Conservation (phyloP, 2,797 vertebrate genomes). For the Xenopus petersii region DNA sequence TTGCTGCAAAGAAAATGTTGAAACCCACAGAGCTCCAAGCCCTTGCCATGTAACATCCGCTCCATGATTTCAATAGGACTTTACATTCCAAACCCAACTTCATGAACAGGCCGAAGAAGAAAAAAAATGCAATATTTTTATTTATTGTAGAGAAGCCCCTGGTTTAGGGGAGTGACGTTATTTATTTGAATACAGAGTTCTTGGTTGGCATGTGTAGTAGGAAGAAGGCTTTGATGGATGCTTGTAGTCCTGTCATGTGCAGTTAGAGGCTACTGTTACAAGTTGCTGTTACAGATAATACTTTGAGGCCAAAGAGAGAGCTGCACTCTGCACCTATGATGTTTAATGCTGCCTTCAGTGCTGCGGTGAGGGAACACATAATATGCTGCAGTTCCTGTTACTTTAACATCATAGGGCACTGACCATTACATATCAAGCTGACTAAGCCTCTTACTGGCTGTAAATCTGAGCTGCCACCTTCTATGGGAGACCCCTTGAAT, state of each 20-base stretch:
- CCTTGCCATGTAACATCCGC: constrained; percentile 13
- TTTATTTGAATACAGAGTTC: constrained; percentile 26
- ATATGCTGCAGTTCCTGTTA: background rate
- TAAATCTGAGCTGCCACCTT: background rate
- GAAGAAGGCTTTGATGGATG: background rate
- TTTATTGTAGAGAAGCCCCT: constrained; percentile 59
- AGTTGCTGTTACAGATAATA: constrained; percentile 29
- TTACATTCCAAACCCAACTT: constrained; percentile 50
- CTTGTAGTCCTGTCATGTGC: constrained; percentile 7
- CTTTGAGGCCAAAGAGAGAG: constrained; percentile 28
- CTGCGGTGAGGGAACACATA: background rate
- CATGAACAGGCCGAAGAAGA: constrained; percentile 56
- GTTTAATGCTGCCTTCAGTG: constrained; percentile 1
- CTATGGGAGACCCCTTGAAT: background rate
- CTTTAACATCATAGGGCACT: background rate
- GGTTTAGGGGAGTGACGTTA: constrained; percentile 2
- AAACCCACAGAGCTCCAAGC: constrained; percentile 51
- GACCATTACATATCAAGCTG: background rate
- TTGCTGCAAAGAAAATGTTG: constrained; percentile 86
- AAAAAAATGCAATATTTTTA: constrained; percentile 60
- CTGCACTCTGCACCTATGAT: constrained; percentile 7
- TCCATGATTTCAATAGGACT: constrained; percentile 7
- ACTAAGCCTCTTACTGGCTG: background rate
- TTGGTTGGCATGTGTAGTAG: background rate
- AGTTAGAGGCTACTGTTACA: constrained; percentile 24